Evolutionary conservation across 2,888 invertebrate species (phyloP).

Genomic region (Aporophyla lueneburgensis): DNA sequence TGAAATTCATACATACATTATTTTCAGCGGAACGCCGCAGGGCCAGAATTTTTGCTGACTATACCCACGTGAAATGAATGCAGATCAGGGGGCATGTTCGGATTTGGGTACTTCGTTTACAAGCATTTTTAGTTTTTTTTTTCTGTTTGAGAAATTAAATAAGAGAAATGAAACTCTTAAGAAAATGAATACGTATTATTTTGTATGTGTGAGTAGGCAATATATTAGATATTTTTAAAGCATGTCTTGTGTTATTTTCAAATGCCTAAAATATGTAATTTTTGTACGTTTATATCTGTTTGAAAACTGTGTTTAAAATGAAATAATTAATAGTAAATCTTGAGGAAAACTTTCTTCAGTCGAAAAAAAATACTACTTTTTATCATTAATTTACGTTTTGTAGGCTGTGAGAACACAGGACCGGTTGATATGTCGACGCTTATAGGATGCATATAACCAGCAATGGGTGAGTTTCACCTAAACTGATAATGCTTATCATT

Average conservation of each 20-base stretch:
- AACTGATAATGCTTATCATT: not conserved
- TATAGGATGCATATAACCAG: not conserved
- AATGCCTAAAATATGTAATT: not conserved
- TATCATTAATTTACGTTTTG: not conserved
- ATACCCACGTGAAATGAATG: slow-evolving; percentile 73
- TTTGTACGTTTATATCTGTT: not conserved
- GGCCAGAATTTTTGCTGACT: slow-evolving; percentile 76
- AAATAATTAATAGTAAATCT: not conserved
- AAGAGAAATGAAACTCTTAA: too few species aligned
- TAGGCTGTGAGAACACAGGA: not conserved
- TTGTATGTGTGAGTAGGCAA: not conserved
- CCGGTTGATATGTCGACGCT: not conserved
- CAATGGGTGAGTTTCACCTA: fast-evolving
- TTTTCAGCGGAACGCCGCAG: slow-evolving; percentile 43
- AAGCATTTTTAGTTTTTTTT: not conserved
- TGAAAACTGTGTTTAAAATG: not conserved
- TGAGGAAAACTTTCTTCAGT: not conserved
- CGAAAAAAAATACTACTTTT: not conserved
- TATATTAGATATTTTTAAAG: not conserved
- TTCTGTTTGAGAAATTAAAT: not conserved
- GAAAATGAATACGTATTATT: not conserved
- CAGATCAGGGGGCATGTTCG: slow-evolving; percentile 65
- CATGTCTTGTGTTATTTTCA: not conserved
- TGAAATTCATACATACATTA: slow-evolving; percentile 65
- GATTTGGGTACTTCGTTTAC: slow-evolving; percentile 46